Evolutionary conservation across 2,888 invertebrate genomes (phyloP).

Genomic region (Dichetophora obliterata): DNA sequence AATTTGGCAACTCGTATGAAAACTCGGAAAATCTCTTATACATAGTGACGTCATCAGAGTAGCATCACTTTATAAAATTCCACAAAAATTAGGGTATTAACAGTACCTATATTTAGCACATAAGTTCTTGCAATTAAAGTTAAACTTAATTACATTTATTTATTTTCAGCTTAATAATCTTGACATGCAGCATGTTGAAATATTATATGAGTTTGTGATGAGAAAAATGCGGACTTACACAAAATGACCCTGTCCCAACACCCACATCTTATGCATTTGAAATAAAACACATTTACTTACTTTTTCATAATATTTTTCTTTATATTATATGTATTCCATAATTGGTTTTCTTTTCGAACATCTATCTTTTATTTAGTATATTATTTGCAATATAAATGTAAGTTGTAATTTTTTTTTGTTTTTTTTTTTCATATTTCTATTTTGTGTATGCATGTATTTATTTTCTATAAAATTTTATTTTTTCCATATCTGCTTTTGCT

Average conservation of each 20-base stretch:
- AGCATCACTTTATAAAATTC: too few species aligned
- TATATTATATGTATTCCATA: constrained; percentile 19
- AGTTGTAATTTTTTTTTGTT: constrained; percentile 40
- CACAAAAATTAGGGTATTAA: too few species aligned
- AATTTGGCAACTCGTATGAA: too few species aligned
- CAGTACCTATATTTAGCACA: too few species aligned
- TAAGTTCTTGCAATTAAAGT: too few species aligned
- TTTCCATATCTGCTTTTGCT: constrained; percentile 44
- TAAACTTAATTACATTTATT: too few species aligned
- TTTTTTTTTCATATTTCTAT: constrained; percentile 42
- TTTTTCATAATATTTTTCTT: constrained; percentile 18
- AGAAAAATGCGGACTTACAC: too few species aligned
- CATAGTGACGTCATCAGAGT: too few species aligned
- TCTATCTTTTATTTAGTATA: constrained; percentile 20
- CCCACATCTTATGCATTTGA: background rate
- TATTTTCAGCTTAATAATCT: too few species aligned
- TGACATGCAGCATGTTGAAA: too few species aligned
- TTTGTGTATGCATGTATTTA: constrained; percentile 49
- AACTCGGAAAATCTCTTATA: too few species aligned
- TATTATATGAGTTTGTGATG: too few species aligned
- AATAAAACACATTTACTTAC: constrained; percentile 23
- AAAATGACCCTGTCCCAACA: background rate
- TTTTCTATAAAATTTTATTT: constrained; percentile 43
- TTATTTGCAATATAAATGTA: constrained; percentile 32
- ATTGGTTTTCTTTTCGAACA: constrained; percentile 15